Evolutionary conservation across 2,888 invertebrate species (phyloP).

Genomic region (Agriotes lineatus): DNA sequence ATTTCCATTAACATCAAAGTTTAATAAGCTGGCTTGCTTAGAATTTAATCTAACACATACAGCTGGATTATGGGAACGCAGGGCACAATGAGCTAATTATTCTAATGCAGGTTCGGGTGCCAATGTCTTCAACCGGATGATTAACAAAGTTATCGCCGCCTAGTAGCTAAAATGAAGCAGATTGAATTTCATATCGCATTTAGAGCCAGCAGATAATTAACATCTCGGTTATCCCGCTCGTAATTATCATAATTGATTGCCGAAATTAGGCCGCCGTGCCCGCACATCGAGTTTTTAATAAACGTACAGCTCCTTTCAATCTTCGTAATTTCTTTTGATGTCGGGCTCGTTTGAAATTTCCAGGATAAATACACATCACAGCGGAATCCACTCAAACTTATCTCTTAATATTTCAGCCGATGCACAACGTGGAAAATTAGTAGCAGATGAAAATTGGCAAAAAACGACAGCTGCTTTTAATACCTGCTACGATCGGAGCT

Average conservation of each 20-base stretch:
- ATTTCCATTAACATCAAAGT: conserved; percentile 24
- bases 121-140: conserved; percentile 20
- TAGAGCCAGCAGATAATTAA: conserved; percentile 14
- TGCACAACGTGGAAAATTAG: conserved; percentile 9
- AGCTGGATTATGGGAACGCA: conserved; percentile 16
- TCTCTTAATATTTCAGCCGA: conserved; percentile 6
- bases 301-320: conserved; percentile 1
- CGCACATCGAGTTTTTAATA: neutral
- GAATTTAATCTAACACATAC: conserved; percentile 22
- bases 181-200: conserved; percentile 12
- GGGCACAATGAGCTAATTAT: conserved; percentile 19
- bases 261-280: neutral
- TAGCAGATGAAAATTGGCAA: neutral
- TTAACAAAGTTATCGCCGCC: conserved; percentile 14
- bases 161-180: conserved; percentile 6
- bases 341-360: neutral
- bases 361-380: conserved; percentile 3
- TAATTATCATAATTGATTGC: neutral
- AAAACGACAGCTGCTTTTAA: neutral
- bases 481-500: neutral
- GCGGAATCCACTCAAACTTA: neutral
- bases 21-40: conserved; percentile 15
- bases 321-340: neutral
- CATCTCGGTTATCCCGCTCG: neutral
- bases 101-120: conserved; percentile 20